phyloP scores from a whole-genome alignment of 2,888 invertebrate species.

The Caenorhabditis imperialis region DNA sequence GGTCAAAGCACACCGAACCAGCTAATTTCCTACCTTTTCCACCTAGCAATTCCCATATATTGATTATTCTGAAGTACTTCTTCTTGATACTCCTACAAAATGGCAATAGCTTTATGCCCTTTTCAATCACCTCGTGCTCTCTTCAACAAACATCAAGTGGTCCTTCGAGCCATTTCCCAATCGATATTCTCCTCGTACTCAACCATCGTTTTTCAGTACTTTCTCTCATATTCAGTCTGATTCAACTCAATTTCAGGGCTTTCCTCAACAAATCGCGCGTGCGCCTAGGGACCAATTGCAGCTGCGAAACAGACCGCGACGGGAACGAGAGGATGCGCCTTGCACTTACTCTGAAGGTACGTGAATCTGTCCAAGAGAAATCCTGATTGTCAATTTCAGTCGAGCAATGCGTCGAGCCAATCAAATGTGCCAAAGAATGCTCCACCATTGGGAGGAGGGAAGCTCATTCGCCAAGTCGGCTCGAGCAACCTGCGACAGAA shows the following conservation, averaged over 20 bases:
- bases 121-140: no score
- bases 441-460: conserved; percentile 2
- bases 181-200: neutral
- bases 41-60: neutral
- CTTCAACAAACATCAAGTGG: neutral
- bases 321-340: conserved; percentile 31
- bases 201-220: neutral
- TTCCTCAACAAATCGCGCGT: conserved; percentile 21
- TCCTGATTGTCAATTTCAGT: conserved; percentile 13
- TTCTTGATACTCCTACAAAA: no score
- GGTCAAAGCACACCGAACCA: conserved; percentile 6
- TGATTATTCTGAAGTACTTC: neutral
- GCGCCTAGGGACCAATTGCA: conserved; percentile 27
- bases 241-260: conserved; percentile 14
- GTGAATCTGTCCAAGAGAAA: no score
- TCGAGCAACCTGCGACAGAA: conserved; percentile 28
- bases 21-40: conserved; percentile 1
- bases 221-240: neutral
- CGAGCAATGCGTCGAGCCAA: conserved; percentile 4
- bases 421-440: neutral
- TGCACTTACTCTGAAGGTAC: conserved; percentile 44
- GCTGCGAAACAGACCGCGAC: conserved; percentile 1
- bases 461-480: conserved; percentile 44
- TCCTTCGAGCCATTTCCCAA: neutral
- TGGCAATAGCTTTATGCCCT: no score